Evolutionary conservation across 2,797 vertebrate genomes (phyloP).

Genomic region (Discoglossus pictus): DNA sequence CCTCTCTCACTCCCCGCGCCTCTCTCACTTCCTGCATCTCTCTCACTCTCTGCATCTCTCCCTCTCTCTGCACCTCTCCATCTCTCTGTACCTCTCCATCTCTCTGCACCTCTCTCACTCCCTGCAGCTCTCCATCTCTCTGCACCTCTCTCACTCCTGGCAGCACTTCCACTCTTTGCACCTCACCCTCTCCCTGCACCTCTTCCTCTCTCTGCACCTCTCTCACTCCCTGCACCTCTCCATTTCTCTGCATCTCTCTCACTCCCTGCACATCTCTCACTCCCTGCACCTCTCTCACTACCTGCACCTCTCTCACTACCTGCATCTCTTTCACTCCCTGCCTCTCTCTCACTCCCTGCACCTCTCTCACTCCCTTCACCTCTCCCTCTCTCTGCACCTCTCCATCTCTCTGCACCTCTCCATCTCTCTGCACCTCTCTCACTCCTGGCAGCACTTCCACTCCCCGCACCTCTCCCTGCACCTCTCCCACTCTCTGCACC

Average conservation of each 20-base stretch:
- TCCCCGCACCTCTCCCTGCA: not conserved
- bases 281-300: too few species aligned
- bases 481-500: not conserved
- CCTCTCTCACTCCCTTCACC: not conserved
- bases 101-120: not conserved
- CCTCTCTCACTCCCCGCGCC: not conserved
- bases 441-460: not conserved
- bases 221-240: not conserved
- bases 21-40: not conserved
- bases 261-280: not conserved
- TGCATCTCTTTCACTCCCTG: not conserved
- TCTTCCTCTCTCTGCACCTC: too few species aligned
- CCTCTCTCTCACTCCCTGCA: not conserved
- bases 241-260: too few species aligned
- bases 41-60: not conserved
- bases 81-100: too few species aligned
- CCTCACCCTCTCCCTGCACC: not conserved
- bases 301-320: not conserved
- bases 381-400: not conserved
- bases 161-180: too few species aligned
- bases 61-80: not conserved
- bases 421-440: not conserved
- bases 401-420: not conserved
- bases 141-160: not conserved
- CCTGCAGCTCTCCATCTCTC: not conserved